These are phyloP conservation scores for Gymnorhina tibicen DNA, from an alignment of 2,113 vertebrate genomes.

Conservation along the genomic window DNA sequence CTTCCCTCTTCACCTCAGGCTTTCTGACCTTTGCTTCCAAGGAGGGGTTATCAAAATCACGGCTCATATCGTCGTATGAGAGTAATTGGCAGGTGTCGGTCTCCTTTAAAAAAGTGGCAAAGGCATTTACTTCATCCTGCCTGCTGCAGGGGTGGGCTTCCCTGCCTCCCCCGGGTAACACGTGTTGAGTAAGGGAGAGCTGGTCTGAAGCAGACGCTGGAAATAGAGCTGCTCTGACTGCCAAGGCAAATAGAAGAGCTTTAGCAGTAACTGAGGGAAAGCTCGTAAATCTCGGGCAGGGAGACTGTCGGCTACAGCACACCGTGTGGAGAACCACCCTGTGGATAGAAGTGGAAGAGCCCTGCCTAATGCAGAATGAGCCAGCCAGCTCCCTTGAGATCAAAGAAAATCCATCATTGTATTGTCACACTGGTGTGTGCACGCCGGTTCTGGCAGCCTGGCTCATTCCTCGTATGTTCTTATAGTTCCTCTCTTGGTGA, in stretches of 20 bases:
- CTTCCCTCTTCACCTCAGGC: background rate
- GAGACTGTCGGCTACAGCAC: fast-evolving
- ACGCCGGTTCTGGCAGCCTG: background rate
- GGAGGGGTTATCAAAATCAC: background rate
- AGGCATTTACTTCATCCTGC: background rate
- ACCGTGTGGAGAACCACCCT: fast-evolving
- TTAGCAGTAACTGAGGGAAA: background rate
- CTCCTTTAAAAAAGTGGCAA: background rate
- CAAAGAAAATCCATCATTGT: fast-evolving
- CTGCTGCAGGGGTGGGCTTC: background rate
- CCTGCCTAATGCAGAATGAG: background rate
- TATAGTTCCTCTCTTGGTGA: fast-evolving
- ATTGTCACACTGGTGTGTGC: fast-evolving
- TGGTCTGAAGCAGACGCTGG: background rate
- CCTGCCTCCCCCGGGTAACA: fast-evolving
- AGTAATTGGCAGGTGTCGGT: background rate
- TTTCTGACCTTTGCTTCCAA: background rate
- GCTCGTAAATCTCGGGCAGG: fast-evolving
- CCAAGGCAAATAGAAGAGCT: background rate
- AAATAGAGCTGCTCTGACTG: background rate
- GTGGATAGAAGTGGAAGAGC: background rate
- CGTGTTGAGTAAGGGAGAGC: background rate
- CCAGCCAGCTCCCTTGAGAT: background rate
- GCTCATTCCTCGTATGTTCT: fast-evolving
- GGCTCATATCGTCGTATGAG: fast-evolving